A percentile compares a stretch with the other conserved stretches of the same genome.
phyloP scores from a whole-genome alignment of 2,797 vertebrate species.

The Avahi laniger region DNA sequence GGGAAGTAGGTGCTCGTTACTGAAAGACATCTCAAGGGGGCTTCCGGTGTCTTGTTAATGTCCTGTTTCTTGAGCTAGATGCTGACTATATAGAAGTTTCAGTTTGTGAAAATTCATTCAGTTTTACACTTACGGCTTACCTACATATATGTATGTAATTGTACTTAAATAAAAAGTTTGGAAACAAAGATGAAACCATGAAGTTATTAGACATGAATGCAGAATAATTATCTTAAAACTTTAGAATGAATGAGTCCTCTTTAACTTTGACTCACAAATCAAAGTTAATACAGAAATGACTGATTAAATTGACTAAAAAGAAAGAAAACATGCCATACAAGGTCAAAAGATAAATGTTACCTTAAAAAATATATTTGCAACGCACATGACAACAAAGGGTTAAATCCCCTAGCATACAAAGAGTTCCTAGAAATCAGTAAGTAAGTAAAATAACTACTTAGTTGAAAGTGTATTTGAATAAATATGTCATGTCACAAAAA shows the following conservation, averaged over 20 bases:
- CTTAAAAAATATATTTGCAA: constrained; percentile 21
- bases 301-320: background rate
- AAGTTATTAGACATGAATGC: background rate
- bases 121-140: background rate
- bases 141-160: background rate
- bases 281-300: constrained; percentile 20
- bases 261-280: background rate
- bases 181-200: background rate
- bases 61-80: background rate
- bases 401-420: background rate
- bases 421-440: constrained; percentile 17
- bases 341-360: constrained; percentile 38
- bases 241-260: background rate
- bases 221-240: background rate
- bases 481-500: background rate
- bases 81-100: background rate
- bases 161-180: background rate
- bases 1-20: background rate
- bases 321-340: constrained; percentile 34
- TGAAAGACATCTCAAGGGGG: background rate
- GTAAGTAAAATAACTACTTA: background rate
- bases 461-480: background rate
- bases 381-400: background rate
- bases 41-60: background rate
- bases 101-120: background rate